Evolutionary conservation across 2,113 vertebrate species (phyloP).

Genomic region (Dolichallabes microphthalmus): DNA sequence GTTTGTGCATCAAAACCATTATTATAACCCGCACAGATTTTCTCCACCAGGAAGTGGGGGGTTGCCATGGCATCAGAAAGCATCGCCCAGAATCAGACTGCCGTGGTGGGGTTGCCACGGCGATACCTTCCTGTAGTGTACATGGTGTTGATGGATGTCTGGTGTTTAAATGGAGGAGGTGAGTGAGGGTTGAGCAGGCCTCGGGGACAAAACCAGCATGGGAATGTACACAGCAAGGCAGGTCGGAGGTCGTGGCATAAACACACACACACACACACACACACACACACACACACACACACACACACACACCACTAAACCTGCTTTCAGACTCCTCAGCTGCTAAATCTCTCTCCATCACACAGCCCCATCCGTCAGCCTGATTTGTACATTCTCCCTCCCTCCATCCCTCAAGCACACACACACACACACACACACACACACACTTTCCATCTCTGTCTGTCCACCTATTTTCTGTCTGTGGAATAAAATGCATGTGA

Average conservation of each 20-base stretch:
- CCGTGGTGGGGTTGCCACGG: constrained; percentile 47
- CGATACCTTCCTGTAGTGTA: constrained; percentile 39
- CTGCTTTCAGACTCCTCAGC: constrained; percentile 10
- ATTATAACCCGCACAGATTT: not conserved
- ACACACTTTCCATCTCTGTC: constrained; percentile 16
- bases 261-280: constrained; percentile 36
- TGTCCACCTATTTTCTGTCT: not conserved
- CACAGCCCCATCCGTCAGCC: constrained; percentile 5
- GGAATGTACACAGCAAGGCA: constrained; percentile 53
- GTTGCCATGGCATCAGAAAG: constrained; percentile 54
- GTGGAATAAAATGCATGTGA: no score
- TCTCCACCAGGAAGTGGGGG: constrained; percentile 23
- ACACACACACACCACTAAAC: constrained; percentile 23
- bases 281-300: constrained; percentile 37
- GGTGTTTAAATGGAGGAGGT: constrained; percentile 40
- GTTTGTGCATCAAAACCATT: not conserved
- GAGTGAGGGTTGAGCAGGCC: constrained; percentile 46
- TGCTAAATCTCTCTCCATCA: constrained; percentile 27
- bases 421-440: not conserved
- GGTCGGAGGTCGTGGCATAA: not conserved
- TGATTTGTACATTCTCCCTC: constrained; percentile 30
- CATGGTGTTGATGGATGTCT: constrained; percentile 50
- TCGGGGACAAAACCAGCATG: constrained; percentile 52
- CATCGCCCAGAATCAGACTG: constrained; percentile 34
- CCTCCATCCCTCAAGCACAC: no score